Base-by-base conservation (phyloP, 2,888 invertebrate genomes). In the Trachelus iudaicus region DNA sequence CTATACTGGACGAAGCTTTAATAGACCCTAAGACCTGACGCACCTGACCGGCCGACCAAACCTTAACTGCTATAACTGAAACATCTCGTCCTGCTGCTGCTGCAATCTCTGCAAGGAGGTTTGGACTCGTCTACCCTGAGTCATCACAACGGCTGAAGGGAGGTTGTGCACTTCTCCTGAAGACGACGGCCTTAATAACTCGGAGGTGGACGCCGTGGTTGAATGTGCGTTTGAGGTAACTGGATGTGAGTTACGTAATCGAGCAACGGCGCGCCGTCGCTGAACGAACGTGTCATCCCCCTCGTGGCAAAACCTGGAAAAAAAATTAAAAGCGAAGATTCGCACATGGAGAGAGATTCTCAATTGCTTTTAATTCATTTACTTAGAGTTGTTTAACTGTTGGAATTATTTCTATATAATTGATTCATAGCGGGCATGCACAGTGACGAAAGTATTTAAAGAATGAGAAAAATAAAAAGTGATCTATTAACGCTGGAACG, bases 61-160 rank as follows among this genome's bases (percentile, higher is more conserved):
- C 77, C 81, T 83, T 81, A 83, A 75, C 79, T 94, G 96, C 96
- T 97, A 97, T 95, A 97, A 96, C 92, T 97, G 97, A 92, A 97
- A 98, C 90, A 97, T 94, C 91, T 97, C 97, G 87, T 98, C 97
- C 90, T 97, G 97, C 88, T 96, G 95, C 87, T 96, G 94, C 92
- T 97, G 97, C 83, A 97, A 93, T 87, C 96, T 95, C 90, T 96
- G 95, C 83, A 97, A 92, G 9, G 97, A 97, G 83, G 95, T 95
- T 90, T 95, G 95, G 34, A 97, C 95, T 87, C 95, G 94, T 84
- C 95, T 94, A 69, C 97, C 96, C 91, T 97, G 96, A 69, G 97
- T 96, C 88, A 96, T 95, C 68, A 96, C 94, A n/a, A 94, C 93
- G 34, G 95, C 93, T 34, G 92, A 92, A 34, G 92, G 92, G 82